Percentiles rank a stretch among this genome's conserved stretches.
Conservation (phyloP, 2,113 vertebrate species). For the Rhynchomys soricoides region DNA sequence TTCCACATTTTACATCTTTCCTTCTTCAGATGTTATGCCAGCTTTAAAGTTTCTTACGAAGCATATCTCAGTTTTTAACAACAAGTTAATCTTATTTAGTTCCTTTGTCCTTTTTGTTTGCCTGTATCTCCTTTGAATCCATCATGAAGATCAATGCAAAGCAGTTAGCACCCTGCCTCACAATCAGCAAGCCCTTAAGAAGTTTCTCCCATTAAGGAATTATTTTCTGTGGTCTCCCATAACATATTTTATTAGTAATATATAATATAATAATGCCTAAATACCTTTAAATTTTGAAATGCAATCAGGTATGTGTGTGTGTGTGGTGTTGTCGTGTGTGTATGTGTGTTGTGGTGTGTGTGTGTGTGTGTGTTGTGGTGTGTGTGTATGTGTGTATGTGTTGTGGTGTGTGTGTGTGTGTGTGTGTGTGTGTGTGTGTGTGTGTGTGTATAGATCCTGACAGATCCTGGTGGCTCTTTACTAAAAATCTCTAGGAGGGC, state of each 20-base stretch:
- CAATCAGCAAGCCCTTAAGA: not conserved
- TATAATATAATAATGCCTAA: not conserved
- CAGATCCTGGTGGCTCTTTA: not conserved
- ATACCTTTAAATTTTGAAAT: constrained; percentile 3
- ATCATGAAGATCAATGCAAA: not conserved
- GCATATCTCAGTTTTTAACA: not conserved
- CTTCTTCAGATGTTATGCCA: not conserved
- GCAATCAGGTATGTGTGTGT: not conserved
- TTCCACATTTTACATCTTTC: not conserved
- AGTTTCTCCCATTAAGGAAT: not conserved
- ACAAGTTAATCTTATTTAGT: not conserved
- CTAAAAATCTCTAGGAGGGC: not conserved
- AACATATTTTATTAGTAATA: constrained; percentile 22
- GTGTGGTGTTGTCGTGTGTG: not conserved
- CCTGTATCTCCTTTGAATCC: not conserved
- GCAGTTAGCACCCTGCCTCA: not conserved
- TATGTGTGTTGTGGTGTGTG: not conserved
- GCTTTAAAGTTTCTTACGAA: not conserved
- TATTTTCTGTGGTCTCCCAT: not conserved
- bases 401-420: not conserved
- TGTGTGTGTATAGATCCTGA: not conserved
- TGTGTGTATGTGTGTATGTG: not conserved
- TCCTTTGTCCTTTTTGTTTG: not conserved
- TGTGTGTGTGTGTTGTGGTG: not conserved
- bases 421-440: not conserved